phyloP scores from a whole-genome alignment of 2,888 invertebrate species.

The Drosophila neotestacea region DNA sequence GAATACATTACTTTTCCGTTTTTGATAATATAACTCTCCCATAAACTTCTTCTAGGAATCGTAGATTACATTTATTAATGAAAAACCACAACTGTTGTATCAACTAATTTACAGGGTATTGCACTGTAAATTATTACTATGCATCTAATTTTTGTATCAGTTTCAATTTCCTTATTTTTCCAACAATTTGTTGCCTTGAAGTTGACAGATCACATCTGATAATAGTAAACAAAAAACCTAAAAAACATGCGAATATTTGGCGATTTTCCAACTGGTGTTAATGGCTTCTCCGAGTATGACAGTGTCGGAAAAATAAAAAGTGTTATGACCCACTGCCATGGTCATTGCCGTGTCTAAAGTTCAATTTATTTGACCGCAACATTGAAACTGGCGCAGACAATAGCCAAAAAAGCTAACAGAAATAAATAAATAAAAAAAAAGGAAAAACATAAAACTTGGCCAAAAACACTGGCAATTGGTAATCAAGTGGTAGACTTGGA shows the following conservation, averaged over 20 bases:
- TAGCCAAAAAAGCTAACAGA: constrained; percentile 3
- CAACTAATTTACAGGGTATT: constrained; percentile 10
- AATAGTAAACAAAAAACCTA: background rate
- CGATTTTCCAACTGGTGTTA: background rate
- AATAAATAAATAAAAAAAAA: constrained; percentile 7
- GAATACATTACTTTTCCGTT: too few species aligned
- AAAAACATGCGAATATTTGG: background rate
- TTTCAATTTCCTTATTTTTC: constrained; percentile 27
- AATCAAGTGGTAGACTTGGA: constrained; percentile 46
- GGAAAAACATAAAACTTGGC: constrained; percentile 40
- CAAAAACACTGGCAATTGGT: constrained; percentile 16
- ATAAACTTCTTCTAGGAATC: too few species aligned
- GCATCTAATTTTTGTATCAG: constrained; percentile 1
- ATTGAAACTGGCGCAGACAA: constrained; percentile 44
- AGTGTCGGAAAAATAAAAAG: constrained; percentile 1
- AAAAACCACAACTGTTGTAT: background rate
- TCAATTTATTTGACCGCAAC: constrained; percentile 60
- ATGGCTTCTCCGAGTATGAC: background rate
- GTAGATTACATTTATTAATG: too few species aligned
- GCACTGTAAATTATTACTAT: background rate
- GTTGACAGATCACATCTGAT: background rate
- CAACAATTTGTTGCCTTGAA: constrained; percentile 10
- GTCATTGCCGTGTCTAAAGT: constrained; percentile 50
- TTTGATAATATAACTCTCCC: too few species aligned
- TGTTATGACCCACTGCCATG: constrained; percentile 72